These are phyloP conservation scores for Charadrius vociferus DNA, from an alignment of 2,113 vertebrate genomes.

Conservation along the genomic window DNA sequence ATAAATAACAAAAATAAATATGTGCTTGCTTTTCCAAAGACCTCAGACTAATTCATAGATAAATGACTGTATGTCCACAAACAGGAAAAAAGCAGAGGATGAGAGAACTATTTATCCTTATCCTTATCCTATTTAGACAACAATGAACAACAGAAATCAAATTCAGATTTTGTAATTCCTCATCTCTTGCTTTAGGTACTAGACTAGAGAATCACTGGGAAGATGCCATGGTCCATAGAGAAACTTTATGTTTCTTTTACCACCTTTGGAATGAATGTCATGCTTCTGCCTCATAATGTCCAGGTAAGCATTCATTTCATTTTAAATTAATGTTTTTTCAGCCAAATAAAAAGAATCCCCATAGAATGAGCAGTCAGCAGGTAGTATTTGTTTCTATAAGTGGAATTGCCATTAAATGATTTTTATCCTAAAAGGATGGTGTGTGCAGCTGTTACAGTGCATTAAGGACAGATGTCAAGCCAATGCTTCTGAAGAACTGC, in stretches of 20 bases:
- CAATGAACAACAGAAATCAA: background rate
- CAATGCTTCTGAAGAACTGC: slow-evolving; percentile 13
- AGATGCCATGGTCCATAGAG: background rate
- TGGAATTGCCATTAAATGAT: background rate
- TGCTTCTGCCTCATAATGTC: background rate
- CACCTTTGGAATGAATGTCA: background rate
- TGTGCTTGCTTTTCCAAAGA: background rate
- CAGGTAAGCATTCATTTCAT: slow-evolving; percentile 8
- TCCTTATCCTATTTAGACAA: too few relatives aligned
- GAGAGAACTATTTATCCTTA: background rate
- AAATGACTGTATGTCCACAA: accelerated
- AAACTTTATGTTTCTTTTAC: background rate
- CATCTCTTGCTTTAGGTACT: background rate
- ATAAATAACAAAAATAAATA: background rate
- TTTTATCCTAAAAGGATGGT: slow-evolving; percentile 29
- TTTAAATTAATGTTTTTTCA: slow-evolving; percentile 35
- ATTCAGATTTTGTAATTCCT: background rate
- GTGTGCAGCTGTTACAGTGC: background rate
- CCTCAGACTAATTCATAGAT: background rate
- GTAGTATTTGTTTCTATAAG: slow-evolving; percentile 37
- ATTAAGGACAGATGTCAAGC: slow-evolving; percentile 33
- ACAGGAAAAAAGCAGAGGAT: background rate
- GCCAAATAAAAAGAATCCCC: background rate
- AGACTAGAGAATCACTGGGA: background rate
- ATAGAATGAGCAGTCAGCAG: background rate